Conservation (phyloP, 2,888 invertebrate genomes). For the Pilophorus perplexus region DNA sequence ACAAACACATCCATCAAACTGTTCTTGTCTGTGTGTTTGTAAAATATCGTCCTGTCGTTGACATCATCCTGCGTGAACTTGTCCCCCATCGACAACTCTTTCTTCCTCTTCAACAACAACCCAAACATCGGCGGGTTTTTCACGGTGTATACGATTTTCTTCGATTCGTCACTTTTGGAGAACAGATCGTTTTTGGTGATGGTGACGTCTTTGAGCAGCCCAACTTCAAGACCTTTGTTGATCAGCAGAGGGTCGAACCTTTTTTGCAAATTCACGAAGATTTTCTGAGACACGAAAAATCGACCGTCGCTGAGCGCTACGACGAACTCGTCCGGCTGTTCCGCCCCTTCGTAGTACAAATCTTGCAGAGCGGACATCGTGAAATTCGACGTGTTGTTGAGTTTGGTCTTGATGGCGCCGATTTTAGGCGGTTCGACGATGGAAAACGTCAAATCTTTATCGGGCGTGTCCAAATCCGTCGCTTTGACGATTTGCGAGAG, state of each 20-base stretch:
- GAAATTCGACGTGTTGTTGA: conserved; percentile 30
- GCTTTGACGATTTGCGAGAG: conserved; percentile 25
- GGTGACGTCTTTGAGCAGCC: neutral
- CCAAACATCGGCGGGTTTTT: conserved; percentile 43
- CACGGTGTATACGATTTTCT: conserved; percentile 25
- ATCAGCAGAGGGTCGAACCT: conserved; percentile 24
- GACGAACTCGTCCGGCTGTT: conserved; percentile 30
- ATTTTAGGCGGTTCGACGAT: conserved; percentile 25
- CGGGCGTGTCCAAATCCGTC: conserved; percentile 33
- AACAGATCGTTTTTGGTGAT: conserved; percentile 30
- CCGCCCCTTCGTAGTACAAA: conserved; percentile 38
- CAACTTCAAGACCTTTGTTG: conserved; percentile 41
- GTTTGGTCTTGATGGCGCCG: conserved; percentile 36
- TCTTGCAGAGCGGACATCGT: conserved; percentile 12
- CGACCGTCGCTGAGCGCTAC: conserved; percentile 32
- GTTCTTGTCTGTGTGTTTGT: conserved; percentile 31
- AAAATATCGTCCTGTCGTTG: neutral
- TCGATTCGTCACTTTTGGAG: conserved; percentile 11
- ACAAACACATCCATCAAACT: conserved; percentile 44
- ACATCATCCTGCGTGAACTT: conserved; percentile 40
- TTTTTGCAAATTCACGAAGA: conserved; percentile 20
- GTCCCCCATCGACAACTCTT: conserved; percentile 27
- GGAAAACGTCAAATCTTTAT: conserved; percentile 21
- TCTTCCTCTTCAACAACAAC: conserved; percentile 8
- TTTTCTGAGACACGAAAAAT: conserved; percentile 3